phyloP scores from a whole-genome alignment of 2,888 invertebrate species.

The Nomada hirtipes region DNA sequence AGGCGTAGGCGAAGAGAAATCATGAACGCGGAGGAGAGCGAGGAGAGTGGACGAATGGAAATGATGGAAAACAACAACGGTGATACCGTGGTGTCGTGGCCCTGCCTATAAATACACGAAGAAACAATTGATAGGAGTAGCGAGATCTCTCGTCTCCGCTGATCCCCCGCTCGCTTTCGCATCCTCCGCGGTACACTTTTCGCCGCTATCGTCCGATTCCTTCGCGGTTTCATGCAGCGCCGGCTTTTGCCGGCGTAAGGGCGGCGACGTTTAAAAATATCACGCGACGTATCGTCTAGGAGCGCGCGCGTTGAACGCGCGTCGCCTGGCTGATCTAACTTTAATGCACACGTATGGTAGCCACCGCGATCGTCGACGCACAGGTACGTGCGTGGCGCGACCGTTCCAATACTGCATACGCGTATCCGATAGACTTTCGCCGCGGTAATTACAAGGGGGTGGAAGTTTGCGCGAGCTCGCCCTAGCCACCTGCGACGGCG shows the following conservation, averaged over 20 bases:
- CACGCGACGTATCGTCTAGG: conserved; percentile 64
- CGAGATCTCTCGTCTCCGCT: conserved; percentile 61
- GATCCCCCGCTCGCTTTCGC: conserved; percentile 17
- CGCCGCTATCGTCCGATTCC: conserved; percentile 69
- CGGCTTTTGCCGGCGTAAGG: conserved; percentile 42
- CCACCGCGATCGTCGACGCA: too few relatives aligned
- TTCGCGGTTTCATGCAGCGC: conserved; percentile 47
- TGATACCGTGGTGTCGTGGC: conserved; percentile 77
- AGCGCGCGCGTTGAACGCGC: conserved; percentile 12
- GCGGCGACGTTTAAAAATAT: conserved; percentile 71
- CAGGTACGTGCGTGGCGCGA: too few relatives aligned
- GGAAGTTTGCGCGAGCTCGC: conserved; percentile 70
- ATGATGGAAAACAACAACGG: conserved; percentile 79
- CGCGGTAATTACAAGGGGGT: conserved; percentile 23
- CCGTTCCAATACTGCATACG: too few relatives aligned
- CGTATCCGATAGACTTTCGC: background rate
- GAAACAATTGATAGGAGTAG: conserved; percentile 78
- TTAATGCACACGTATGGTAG: conserved; percentile 3
- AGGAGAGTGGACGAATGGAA: conserved; percentile 54
- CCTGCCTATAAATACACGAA: conserved; percentile 80
- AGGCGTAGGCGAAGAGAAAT: conserved; percentile 38
- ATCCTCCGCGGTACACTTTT: conserved; percentile 67
- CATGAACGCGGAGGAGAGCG: background rate
- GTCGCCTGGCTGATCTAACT: conserved; percentile 40
- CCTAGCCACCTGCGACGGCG: conserved; percentile 48